Conservation (phyloP, 2,888 invertebrate genomes). For the Barypeithes pellucidus region DNA sequence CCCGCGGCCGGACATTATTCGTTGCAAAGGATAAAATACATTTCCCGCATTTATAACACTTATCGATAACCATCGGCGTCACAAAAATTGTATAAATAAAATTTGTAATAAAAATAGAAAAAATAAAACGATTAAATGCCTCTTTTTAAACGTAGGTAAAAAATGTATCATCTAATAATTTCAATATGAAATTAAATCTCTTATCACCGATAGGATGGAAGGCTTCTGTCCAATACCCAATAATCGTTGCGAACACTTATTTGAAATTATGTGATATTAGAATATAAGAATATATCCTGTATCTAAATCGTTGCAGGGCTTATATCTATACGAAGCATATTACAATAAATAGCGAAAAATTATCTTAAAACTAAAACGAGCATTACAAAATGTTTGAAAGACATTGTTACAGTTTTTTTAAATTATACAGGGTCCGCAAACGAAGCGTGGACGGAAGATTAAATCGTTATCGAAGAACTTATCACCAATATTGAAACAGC, state of each 20-base stretch:
- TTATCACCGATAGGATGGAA: slow-evolving; percentile 39
- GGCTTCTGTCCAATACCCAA: slow-evolving; percentile 30
- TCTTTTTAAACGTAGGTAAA: slow-evolving; percentile 20
- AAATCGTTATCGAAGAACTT: too few species aligned
- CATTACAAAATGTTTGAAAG: too few species aligned
- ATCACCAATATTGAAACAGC: too few species aligned
- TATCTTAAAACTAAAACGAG: too few species aligned
- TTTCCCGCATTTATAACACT: not conserved
- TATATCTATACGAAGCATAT: not conserved
- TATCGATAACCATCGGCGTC: slow-evolving; percentile 3
- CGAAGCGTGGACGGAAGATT: too few species aligned
- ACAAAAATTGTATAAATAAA: slow-evolving; percentile 36
- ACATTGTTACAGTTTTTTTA: too few species aligned
- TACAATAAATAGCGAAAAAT: not conserved
- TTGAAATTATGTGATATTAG: slow-evolving; percentile 26
- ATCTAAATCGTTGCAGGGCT: slow-evolving; percentile 7
- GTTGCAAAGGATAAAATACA: slow-evolving; percentile 1
- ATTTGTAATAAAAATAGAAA: slow-evolving; percentile 35
- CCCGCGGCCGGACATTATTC: not conserved
- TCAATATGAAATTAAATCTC: slow-evolving; percentile 49
- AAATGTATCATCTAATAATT: slow-evolving; percentile 28
- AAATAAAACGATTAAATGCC: slow-evolving; percentile 40
- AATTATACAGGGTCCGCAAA: too few species aligned
- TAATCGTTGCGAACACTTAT: not conserved
- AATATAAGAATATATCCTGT: slow-evolving; percentile 10